Evolutionary conservation across 2,797 vertebrate species (phyloP).

Genomic region (Ptychadena robeensis): DNA sequence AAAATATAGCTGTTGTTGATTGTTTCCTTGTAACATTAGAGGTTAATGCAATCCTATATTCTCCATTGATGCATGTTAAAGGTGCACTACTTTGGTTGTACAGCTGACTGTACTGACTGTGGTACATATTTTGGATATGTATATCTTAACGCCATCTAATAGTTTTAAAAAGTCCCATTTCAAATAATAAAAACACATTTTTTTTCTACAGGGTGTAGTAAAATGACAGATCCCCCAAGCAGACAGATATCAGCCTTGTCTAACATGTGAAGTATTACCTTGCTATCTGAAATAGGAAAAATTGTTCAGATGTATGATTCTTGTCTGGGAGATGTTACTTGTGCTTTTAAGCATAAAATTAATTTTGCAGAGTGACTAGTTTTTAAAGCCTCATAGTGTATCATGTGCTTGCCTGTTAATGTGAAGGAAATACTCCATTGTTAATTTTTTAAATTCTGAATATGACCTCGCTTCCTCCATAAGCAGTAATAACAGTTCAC

Average conservation of each 20-base stretch:
- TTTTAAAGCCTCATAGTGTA: slow-evolving; percentile 34
- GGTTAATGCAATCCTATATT: too few relatives aligned
- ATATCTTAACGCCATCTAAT: not conserved
- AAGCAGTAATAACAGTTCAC: slow-evolving; percentile 21
- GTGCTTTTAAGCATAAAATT: slow-evolving; percentile 50
- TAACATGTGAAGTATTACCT: not conserved
- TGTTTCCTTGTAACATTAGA: too few relatives aligned
- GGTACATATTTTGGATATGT: not conserved
- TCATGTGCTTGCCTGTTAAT: slow-evolving; percentile 25
- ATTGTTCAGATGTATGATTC: slow-evolving; percentile 43
- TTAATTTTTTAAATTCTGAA: slow-evolving; percentile 11
- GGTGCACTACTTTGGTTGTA: too few relatives aligned
- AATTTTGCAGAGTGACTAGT: slow-evolving; percentile 51
- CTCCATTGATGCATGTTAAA: too few relatives aligned
- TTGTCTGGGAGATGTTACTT: slow-evolving; percentile 2
- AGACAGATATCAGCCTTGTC: slow-evolving; percentile 26
- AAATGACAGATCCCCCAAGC: slow-evolving; percentile 20
- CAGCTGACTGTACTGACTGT: not conserved
- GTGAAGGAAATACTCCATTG: slow-evolving; percentile 17
- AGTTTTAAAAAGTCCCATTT: slow-evolving; percentile 5
- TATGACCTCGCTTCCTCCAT: slow-evolving; percentile 4
- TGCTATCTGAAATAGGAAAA: slow-evolving; percentile 35
- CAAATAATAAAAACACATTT: slow-evolving; percentile 15
- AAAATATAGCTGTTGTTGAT: too few relatives aligned
- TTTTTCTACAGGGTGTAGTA: slow-evolving; percentile 15